Conservation (phyloP, 2,888 invertebrate genomes). For the Meiosimyza platycephala region DNA sequence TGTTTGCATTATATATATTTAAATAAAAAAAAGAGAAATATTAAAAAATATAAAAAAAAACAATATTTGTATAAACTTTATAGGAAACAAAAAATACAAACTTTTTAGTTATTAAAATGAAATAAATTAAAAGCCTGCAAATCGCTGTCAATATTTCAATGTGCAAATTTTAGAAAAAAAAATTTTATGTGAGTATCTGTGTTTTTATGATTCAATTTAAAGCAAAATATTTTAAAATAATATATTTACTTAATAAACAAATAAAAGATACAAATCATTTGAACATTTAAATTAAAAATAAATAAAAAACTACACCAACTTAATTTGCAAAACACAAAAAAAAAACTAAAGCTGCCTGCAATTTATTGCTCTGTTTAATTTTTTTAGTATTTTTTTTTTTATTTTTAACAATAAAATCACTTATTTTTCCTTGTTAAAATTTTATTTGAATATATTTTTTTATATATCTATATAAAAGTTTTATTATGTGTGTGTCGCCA, state of each 20-base stretch:
- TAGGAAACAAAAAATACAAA: neutral
- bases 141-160: constrained; percentile 27
- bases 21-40: neutral
- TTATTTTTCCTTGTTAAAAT: neutral
- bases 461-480: constrained; percentile 39
- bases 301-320: too few species aligned
- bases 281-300: too few species aligned
- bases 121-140: constrained; percentile 23
- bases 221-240: constrained; percentile 4
- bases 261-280: too few species aligned
- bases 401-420: constrained; percentile 13
- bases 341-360: constrained; percentile 21
- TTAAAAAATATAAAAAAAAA: neutral
- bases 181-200: constrained; percentile 23
- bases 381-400: constrained; percentile 25
- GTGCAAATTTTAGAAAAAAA: neutral
- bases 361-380: constrained; percentile 21
- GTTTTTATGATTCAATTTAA: neutral
- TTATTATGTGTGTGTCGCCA: constrained; percentile 43
- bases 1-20: constrained; percentile 11
- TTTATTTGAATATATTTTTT: constrained; percentile 36
- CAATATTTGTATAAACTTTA: neutral
- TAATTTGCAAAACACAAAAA: neutral
- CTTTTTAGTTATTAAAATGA: neutral
- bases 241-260: too few species aligned